Percentiles rank a stretch among this genome's conserved stretches.
These are phyloP conservation scores for Rhegmatorhina hoffmannsi DNA, from an alignment of 2,113 vertebrate genomes.

Conservation along the genomic window DNA sequence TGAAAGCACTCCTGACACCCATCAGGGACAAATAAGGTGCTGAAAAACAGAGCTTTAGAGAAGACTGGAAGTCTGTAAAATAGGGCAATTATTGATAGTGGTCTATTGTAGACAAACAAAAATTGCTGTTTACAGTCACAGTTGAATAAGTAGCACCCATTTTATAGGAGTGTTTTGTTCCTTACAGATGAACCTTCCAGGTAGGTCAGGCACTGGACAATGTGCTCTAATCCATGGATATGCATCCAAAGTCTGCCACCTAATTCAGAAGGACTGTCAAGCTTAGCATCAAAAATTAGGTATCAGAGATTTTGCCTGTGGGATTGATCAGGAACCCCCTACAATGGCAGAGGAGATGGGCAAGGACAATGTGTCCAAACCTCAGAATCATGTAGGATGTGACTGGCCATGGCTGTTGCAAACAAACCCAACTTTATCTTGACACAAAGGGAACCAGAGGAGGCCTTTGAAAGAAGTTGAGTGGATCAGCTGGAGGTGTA, in stretches of 20 bases:
- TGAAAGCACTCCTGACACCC: background rate
- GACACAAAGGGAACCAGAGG: background rate
- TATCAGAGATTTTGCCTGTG: background rate
- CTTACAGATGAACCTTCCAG: background rate
- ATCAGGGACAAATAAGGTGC: background rate
- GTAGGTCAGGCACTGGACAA: background rate
- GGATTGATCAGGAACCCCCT: background rate
- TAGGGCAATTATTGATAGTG: background rate
- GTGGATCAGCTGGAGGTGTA: background rate
- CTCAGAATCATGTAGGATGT: background rate
- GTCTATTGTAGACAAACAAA: background rate
- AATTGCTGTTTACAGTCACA: background rate
- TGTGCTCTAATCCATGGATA: background rate
- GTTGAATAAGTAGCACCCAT: background rate
- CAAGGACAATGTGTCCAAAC: rapidly evolving
- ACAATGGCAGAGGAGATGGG: background rate
- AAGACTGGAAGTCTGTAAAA: background rate
- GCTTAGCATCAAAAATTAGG: background rate
- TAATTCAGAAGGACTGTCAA: background rate
- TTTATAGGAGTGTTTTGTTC: background rate
- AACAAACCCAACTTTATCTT: background rate
- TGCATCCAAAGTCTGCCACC: background rate
- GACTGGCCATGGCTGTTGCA: background rate
- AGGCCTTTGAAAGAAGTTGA: background rate
- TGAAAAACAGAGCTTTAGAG: background rate